A percentile compares a stretch with the other conserved stretches of the same genome.
phyloP scores from a whole-genome alignment of 2,797 vertebrate genomes.

The Gadopsis marmoratus region DNA sequence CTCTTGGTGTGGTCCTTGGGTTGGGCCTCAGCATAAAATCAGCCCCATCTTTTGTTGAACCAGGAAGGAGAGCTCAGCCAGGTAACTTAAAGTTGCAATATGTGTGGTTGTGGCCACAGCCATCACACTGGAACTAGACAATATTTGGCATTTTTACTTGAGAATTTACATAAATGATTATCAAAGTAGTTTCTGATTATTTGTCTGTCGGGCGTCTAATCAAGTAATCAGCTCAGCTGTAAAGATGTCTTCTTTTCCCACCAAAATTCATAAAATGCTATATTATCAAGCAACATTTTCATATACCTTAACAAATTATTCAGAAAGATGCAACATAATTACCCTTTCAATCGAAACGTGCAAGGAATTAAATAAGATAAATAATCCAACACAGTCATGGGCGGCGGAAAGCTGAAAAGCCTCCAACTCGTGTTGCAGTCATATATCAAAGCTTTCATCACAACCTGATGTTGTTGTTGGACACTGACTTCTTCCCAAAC shows the following conservation, averaged over 20 bases:
- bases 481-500: constrained; percentile 47
- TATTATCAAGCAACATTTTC: constrained; percentile 3
- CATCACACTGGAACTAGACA: neutral
- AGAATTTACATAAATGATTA: neutral
- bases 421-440: constrained; percentile 34
- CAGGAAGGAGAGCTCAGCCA: too few relatives aligned
- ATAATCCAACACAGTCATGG: neutral
- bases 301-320: neutral
- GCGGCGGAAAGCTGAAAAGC: constrained; percentile 37
- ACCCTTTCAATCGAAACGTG: neutral
- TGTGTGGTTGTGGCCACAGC: too few relatives aligned
- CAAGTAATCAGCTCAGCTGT: neutral
- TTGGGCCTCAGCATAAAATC: too few relatives aligned
- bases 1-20: too few relatives aligned
- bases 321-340: neutral
- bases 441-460: constrained; percentile 28
- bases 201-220: neutral
- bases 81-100: too few relatives aligned
- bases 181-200: neutral
- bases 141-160: neutral
- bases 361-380: neutral
- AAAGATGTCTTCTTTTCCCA: neutral
- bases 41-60: too few relatives aligned
- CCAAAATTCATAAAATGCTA: neutral
- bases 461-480: constrained; percentile 39